phyloP scores from a whole-genome alignment of 2,888 invertebrate species.

The Trissolcus japonicus region DNA sequence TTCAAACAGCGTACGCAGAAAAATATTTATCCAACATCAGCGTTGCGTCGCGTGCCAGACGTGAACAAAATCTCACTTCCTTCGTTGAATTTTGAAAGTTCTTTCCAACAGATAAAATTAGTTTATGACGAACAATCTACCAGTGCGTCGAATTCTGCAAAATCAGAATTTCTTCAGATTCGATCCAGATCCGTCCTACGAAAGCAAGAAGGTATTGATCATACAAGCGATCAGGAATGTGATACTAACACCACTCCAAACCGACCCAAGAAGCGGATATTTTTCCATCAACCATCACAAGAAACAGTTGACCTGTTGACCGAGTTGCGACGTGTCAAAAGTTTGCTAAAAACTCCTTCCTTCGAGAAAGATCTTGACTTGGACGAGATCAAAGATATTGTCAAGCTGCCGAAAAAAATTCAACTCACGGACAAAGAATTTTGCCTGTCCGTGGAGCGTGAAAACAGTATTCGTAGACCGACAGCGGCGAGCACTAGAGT shows the following conservation, averaged over 20 bases:
- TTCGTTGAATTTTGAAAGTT: conserved; percentile 38
- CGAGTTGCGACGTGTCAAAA: conserved; percentile 71
- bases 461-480: conserved; percentile 69
- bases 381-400: conserved; percentile 60
- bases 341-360: conserved; percentile 69
- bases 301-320: conserved; percentile 73
- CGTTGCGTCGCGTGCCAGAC: conserved; percentile 54
- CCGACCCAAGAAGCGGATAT: conserved; percentile 64
- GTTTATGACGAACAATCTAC: conserved; percentile 23
- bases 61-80: conserved; percentile 34
- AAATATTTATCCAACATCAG: conserved; percentile 57
- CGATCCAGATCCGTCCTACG: conserved; percentile 66
- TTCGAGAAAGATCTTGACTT: conserved; percentile 65
- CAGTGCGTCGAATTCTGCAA: conserved; percentile 7
- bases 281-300: conserved; percentile 71
- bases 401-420: conserved; percentile 68
- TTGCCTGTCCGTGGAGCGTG: conserved; percentile 72
- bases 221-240: conserved; percentile 65
- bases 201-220: conserved; percentile 70
- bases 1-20: conserved; percentile 69
- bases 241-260: conserved; percentile 62
- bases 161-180: conserved; percentile 34
- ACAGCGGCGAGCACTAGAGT: conserved; percentile 28
- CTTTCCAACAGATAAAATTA: conserved; percentile 27
- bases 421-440: conserved; percentile 72